Evolutionary conservation across 2,888 invertebrate species (phyloP), one percentile per base, ranked within the genome.

Genomic region (Campoplex nolae): DNA sequence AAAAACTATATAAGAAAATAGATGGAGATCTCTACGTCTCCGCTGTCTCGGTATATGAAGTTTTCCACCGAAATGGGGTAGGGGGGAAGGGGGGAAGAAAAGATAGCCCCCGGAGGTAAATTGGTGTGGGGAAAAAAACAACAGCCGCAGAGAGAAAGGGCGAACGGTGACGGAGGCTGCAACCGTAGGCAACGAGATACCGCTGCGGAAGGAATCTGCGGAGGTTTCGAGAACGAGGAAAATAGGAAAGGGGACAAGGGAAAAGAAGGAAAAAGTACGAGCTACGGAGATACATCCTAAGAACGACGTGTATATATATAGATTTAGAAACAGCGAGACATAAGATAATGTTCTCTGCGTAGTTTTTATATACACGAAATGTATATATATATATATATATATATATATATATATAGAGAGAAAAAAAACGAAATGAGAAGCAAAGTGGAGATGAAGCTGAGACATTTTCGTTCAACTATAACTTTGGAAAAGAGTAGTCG

Each of bases 381-480:
- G 28, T 28, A 58, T 58, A 11, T 28, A 28, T 23, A 58, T 58
- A 58, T 28, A 9, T 23, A 11, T 28, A 58, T 11, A n/a, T 28
- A 58, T 58, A 11, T 28, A 28, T 23, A 58, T 58, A 58, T 28
- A 9, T 23, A 11, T 28, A 58, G 3, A 28, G 8, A 28, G 11
- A 6, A 28, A 28, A 11, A 3, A 2, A 32, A 62, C 28, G 58
- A 58, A 58, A 58, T 9, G 32, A 32, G 28, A 62, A 62, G 58
- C 58, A 62, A 62, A 62, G 58, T 6, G 32, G 28, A 28, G 58
- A 28, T 28, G 58, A 62, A 62, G 32, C 58, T 58, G 77, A 83
- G 83, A 82, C 9, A 45, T 51, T 51, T 84, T 79, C 82, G 79
- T 84, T 85, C 79, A 71, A 77, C 84, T 58, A 71, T 82, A 68